Evolutionary conservation across 2,797 vertebrate species (phyloP).

Genomic region (Rhinoraja longicauda): DNA sequence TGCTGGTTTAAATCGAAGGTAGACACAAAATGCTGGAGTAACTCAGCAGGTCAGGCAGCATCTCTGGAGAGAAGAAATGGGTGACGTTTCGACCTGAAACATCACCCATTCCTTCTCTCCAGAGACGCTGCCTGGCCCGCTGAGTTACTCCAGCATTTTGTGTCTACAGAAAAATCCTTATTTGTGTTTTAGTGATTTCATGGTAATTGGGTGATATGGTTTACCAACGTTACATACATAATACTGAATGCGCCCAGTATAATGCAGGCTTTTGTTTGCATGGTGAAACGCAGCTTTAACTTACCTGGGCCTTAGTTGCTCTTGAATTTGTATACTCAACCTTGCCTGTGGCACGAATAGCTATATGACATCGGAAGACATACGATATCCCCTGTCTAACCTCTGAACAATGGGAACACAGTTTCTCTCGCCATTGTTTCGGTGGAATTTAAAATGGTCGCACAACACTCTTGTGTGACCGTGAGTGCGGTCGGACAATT

Average conservation of each 20-base stretch:
- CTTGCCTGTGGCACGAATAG: slow-evolving; percentile 27
- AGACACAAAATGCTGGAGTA: too few species aligned
- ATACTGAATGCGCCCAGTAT: background rate
- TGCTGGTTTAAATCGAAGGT: too few species aligned
- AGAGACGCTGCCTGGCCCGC: too few species aligned
- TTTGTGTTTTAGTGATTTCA: background rate
- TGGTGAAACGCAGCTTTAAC: background rate
- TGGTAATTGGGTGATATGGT: background rate
- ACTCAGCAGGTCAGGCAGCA: too few species aligned
- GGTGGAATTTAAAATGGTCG: slow-evolving; percentile 37
- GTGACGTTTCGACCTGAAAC: too few species aligned
- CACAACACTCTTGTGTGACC: slow-evolving; percentile 30
- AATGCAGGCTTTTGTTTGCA: slow-evolving; percentile 19
- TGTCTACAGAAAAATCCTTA: slow-evolving; percentile 12
- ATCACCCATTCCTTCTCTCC: too few species aligned
- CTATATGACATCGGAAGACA: slow-evolving; percentile 31
- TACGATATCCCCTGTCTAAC: slow-evolving; percentile 27
- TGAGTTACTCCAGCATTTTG: too few species aligned
- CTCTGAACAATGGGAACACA: slow-evolving; percentile 16
- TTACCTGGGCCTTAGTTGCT: background rate
- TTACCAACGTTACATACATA: background rate
- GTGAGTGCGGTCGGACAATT: slow-evolving; percentile 21
- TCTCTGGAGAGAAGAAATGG: too few species aligned
- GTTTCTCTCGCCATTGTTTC: slow-evolving; percentile 31
- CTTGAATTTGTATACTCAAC: slow-evolving; percentile 13